Evolutionary conservation across 2,888 invertebrate species (phyloP).

Genomic region (Ophraella communa): DNA sequence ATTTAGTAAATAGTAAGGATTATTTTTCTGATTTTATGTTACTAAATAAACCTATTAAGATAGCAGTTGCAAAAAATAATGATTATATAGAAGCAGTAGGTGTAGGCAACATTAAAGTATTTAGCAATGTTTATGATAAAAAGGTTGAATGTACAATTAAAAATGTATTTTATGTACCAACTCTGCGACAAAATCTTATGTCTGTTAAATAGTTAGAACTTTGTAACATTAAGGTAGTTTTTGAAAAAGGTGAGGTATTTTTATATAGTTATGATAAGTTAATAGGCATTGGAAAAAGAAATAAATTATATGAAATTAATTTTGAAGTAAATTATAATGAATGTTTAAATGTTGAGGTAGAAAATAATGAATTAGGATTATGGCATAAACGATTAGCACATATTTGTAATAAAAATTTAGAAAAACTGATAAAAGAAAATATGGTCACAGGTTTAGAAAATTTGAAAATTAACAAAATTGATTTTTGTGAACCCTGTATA

Average conservation of each 20-base stretch:
- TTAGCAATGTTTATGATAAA: background rate
- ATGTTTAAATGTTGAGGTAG: background rate
- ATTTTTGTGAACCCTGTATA: too few species aligned
- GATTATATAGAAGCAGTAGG: background rate
- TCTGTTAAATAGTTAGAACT: conserved; percentile 36
- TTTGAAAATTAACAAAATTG: too few species aligned
- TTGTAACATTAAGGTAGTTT: too few species aligned
- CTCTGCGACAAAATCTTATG: conserved; percentile 43
- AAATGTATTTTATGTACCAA: background rate
- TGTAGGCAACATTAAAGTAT: background rate
- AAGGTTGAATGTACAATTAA: background rate
- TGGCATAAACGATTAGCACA: background rate
- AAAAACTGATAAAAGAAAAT: too few species aligned
- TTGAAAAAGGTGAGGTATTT: background rate
- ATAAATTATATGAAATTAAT: background rate
- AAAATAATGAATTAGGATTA: background rate
- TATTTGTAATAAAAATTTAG: background rate
- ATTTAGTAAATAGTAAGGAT: too few species aligned
- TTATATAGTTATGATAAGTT: background rate
- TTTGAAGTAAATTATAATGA: background rate
- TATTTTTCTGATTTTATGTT: too few species aligned
- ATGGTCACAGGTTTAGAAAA: too few species aligned
- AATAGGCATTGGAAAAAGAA: background rate
- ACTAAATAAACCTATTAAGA: too few species aligned
- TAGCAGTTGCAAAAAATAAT: background rate